A percentile compares a stretch with the other conserved stretches of the same genome.
phyloP scores from a whole-genome alignment of 2,888 invertebrate species.

The Halictus quadricinctus region DNA sequence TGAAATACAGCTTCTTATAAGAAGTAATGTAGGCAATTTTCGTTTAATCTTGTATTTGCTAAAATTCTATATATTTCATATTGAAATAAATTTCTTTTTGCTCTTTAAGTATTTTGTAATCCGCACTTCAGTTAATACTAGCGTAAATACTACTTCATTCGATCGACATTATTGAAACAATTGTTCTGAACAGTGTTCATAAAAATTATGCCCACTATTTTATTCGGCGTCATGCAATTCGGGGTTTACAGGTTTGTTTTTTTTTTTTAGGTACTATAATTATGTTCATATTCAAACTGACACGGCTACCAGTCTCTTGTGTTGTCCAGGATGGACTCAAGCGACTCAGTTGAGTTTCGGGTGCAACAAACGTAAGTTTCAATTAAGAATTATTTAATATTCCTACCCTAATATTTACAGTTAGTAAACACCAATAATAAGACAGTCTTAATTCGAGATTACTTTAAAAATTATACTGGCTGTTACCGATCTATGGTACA shows the following conservation, averaged over 20 bases:
- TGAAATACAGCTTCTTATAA: neutral
- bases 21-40: no score
- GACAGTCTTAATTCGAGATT: neutral
- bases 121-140: neutral
- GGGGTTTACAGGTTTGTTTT: neutral
- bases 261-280: conserved; percentile 72
- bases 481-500: neutral
- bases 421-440: no score
- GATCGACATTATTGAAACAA: neutral
- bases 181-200: neutral
- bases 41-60: neutral
- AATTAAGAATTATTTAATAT: neutral
- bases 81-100: neutral
- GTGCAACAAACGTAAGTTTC: conserved; percentile 86
- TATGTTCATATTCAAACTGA: conserved; percentile 67
- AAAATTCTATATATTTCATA: neutral
- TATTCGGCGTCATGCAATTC: neutral
- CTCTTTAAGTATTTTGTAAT: no score
- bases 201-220: neutral
- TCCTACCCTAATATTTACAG: neutral
- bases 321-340: conserved; percentile 87
- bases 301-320: conserved; percentile 76
- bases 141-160: neutral
- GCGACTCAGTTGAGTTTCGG: conserved; percentile 84
- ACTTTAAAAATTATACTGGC: neutral